Percentiles rank a stretch among this genome's conserved stretches.
Conservation (phyloP, 2,888 invertebrate species). For the Hirtodrosophila trivittata region DNA sequence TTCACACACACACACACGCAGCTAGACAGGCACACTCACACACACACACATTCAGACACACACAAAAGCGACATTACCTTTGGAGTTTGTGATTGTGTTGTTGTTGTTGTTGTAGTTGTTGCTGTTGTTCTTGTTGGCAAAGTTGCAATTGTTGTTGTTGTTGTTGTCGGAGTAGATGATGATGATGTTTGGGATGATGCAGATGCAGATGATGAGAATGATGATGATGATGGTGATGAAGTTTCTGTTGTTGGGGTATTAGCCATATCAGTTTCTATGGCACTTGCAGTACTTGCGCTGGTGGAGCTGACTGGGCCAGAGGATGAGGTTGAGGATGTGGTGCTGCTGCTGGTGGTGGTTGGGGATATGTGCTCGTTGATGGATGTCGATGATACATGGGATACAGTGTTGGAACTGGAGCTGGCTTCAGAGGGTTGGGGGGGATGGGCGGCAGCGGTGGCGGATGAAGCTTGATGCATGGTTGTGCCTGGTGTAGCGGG, state of each 20-base stretch:
- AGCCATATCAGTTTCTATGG: slow-evolving; percentile 49
- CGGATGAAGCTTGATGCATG: slow-evolving; percentile 6
- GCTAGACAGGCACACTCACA: no score
- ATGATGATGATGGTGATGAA: slow-evolving; percentile 16
- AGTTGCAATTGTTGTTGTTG: slow-evolving; percentile 54
- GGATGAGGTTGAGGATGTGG: slow-evolving; percentile 17
- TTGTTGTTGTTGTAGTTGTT: slow-evolving; percentile 56
- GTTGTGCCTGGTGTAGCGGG: slow-evolving; percentile 40
- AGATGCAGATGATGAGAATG: slow-evolving; percentile 25
- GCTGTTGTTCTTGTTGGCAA: slow-evolving; percentile 54
- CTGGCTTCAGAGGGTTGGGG: slow-evolving; percentile 49
- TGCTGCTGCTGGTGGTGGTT: slow-evolving; percentile 13
- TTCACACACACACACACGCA: slow-evolving; percentile 5
- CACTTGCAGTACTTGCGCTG: slow-evolving; percentile 39
- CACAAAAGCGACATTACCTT: slow-evolving; percentile 74
- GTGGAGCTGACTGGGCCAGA: slow-evolving; percentile 20
- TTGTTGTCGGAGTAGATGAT: slow-evolving; percentile 10
- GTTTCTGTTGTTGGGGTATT: slow-evolving; percentile 56
- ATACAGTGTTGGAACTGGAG: slow-evolving; percentile 36
- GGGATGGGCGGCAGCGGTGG: slow-evolving; percentile 30
- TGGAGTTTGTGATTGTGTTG: slow-evolving; percentile 75
- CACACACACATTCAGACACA: slow-evolving; percentile 25
- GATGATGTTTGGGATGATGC: slow-evolving; percentile 21
- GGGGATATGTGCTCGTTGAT: slow-evolving; percentile 37
- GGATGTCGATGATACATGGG: slow-evolving; percentile 33